phyloP scores from a whole-genome alignment of 2,797 vertebrate genomes.

The Eulemur albifrons region DNA sequence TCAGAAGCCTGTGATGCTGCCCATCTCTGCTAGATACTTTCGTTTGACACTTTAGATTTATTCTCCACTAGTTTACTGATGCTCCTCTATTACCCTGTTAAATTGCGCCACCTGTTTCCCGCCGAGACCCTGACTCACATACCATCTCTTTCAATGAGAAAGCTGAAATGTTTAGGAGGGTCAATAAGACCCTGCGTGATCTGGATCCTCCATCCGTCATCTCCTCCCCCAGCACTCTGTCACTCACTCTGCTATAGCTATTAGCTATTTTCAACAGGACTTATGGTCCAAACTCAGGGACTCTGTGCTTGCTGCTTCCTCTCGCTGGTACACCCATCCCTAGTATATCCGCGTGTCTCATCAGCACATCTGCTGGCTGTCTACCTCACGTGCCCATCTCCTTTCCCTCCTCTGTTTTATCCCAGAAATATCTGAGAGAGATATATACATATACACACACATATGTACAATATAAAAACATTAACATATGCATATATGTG shows the following conservation, averaged over 20 bases:
- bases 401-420: background rate
- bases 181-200: background rate
- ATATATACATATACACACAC: background rate
- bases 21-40: background rate
- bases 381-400: background rate
- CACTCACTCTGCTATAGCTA: background rate
- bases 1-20: background rate
- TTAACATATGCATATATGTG: background rate
- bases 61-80: background rate
- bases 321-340: background rate
- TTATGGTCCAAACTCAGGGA: background rate
- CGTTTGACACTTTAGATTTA: background rate
- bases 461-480: background rate
- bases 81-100: background rate
- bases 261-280: background rate
- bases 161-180: background rate
- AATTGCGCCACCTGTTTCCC: background rate
- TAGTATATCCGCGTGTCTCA: background rate
- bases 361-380: background rate
- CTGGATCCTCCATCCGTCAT: background rate
- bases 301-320: background rate
- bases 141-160: background rate
- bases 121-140: background rate
- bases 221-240: background rate
- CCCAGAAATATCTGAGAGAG: background rate